These are phyloP conservation scores for Cyclura pinguis DNA, from an alignment of 2,797 vertebrate species.

Conservation along the genomic window DNA sequence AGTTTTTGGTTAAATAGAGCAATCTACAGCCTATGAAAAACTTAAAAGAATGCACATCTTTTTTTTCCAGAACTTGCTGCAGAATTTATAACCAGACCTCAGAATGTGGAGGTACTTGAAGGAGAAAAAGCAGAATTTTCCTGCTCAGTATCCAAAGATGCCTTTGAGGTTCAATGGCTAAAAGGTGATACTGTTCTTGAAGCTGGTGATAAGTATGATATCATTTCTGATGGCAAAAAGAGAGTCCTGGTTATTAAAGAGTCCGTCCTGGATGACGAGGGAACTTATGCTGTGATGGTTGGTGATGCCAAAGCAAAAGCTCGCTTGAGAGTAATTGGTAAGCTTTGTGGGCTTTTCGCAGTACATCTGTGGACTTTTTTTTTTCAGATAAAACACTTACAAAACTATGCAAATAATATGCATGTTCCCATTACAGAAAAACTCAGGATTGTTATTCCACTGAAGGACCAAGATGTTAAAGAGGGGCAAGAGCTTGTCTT, in stretches of 20 bases:
- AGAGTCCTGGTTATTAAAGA: constrained; percentile 87
- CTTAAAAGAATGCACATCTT: constrained; percentile 18
- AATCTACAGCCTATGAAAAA: background rate
- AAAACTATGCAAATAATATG: constrained; percentile 32
- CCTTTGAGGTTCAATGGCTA: constrained; percentile 90
- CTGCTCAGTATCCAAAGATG: constrained; percentile 95
- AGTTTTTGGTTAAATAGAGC: background rate
- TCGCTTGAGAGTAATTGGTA: constrained; percentile 91
- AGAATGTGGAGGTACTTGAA: constrained; percentile 91
- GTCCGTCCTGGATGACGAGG: constrained; percentile 87
- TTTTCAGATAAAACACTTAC: constrained; percentile 2
- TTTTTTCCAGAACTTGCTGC: constrained; percentile 91
- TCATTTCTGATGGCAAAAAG: constrained; percentile 91
- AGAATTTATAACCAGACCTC: constrained; percentile 93
- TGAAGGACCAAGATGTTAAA: constrained; percentile 89
- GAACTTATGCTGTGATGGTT: constrained; percentile 87
- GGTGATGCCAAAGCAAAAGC: constrained; percentile 90
- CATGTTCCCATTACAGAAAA: constrained; percentile 86
- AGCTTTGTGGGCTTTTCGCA: constrained; percentile 59
- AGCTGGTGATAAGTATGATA: constrained; percentile 89
- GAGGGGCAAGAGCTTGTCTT: constrained; percentile 93
- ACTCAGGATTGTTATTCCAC: constrained; percentile 92
- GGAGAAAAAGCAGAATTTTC: constrained; percentile 93
- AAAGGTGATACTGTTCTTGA: constrained; percentile 85
- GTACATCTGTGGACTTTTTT: background rate